Conservation (phyloP, 2,113 vertebrate genomes). For the Pan troglodytes region DNA sequence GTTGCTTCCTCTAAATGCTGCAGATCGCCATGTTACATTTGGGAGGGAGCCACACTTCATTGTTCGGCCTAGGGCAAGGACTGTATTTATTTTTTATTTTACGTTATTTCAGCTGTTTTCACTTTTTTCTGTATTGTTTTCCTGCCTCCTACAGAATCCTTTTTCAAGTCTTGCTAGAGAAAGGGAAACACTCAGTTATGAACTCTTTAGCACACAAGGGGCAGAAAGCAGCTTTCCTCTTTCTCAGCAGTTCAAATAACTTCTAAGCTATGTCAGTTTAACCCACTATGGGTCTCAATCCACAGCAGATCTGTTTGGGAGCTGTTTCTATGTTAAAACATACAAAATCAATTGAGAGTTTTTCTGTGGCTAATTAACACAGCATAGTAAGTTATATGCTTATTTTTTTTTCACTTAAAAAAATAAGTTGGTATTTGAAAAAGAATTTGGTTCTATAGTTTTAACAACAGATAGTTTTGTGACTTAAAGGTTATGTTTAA, state of each 20-base stretch:
- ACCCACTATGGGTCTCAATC: conserved; percentile 10
- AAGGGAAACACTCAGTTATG: neutral
- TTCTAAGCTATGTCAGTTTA: neutral
- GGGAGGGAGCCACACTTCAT: conserved; percentile 58
- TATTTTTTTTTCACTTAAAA: neutral
- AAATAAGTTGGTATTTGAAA: neutral
- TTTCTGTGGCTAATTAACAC: neutral
- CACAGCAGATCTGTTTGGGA: neutral
- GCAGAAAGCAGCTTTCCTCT: conserved; percentile 30
- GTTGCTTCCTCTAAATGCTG: neutral
- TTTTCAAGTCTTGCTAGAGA: conserved; percentile 56
- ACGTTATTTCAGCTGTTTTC: conserved; percentile 83
- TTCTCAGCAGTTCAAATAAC: conserved; percentile 32
- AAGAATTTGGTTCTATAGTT: neutral
- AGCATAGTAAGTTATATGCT: neutral
- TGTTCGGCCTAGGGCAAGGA: conserved; percentile 63
- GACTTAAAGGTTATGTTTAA: neutral
- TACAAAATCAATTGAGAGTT: neutral
- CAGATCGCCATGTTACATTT: conserved; percentile 57
- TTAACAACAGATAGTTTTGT: neutral
- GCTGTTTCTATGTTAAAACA: conserved; percentile 20
- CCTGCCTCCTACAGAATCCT: conserved; percentile 68
- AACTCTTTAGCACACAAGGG: conserved; percentile 43
- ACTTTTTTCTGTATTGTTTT: conserved; percentile 77
- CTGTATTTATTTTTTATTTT: conserved; percentile 80